Percentiles rank a stretch among this genome's conserved stretches.
phyloP scores from a whole-genome alignment of 53 echinoderm and acorn worm genomes.

The Echinarachnius parma region DNA sequence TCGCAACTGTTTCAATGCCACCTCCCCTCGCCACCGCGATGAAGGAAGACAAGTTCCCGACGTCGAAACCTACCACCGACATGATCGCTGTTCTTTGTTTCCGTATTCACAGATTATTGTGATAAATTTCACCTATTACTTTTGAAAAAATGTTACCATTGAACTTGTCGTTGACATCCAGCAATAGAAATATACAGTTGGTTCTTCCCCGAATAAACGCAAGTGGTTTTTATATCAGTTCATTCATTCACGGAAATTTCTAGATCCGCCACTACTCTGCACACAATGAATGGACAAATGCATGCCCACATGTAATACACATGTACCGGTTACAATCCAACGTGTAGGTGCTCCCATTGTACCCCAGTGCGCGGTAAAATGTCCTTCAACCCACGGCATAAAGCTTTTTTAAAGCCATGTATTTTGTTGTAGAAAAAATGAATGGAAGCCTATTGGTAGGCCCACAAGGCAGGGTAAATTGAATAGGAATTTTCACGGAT shows the following conservation, averaged over 20 bases:
- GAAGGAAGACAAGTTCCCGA: conserved; percentile 86
- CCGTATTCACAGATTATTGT: neutral
- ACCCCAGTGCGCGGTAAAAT: no score
- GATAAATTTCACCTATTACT: neutral
- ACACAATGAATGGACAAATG: no score
- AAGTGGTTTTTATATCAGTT: neutral
- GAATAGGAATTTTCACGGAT: no score
- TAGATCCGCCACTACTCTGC: no score
- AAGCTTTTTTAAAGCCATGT: no score
- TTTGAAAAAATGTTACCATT: neutral
- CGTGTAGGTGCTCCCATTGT: no score
- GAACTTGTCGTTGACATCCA: neutral
- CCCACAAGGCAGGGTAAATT: no score
- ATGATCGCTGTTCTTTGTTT: conserved; percentile 50
- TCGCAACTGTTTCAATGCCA: conserved; percentile 91
- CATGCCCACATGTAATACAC: no score
- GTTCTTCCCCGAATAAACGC: neutral
- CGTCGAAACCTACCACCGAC: conserved; percentile 95
- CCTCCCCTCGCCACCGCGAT: conserved; percentile 88
- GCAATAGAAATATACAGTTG: neutral
- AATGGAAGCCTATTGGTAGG: no score
- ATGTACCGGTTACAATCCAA: no score
- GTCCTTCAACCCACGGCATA: no score
- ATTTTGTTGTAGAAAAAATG: no score
- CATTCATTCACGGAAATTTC: neutral